phyloP scores from a whole-genome alignment of 2,888 invertebrate genomes.

The Lithophane leautieri region DNA sequence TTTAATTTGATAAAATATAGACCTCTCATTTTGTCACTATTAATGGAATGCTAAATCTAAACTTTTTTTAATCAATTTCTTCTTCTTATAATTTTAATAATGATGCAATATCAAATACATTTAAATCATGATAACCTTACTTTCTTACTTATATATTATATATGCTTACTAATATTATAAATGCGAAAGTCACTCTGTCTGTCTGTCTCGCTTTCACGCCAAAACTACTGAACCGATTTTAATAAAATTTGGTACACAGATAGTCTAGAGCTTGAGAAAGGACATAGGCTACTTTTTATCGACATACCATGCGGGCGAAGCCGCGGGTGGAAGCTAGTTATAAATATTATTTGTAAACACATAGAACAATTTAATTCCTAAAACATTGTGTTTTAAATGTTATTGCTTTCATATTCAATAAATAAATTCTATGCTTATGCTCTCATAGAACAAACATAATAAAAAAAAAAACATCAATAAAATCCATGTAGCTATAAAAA shows the following conservation, averaged over 20 bases:
- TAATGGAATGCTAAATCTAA: background rate
- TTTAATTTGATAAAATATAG: background rate
- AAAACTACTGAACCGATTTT: no score
- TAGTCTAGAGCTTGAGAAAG: no score
- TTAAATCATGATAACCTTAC: background rate
- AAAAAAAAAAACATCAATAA: background rate
- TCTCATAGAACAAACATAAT: no score
- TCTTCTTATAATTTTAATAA: background rate
- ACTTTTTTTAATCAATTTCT: background rate
- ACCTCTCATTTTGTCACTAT: background rate
- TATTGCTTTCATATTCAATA: background rate
- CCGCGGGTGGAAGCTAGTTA: no score
- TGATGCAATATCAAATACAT: slow-evolving; percentile 12
- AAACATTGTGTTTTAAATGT: background rate
- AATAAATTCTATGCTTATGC: no score
- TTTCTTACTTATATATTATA: no score
- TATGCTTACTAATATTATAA: no score
- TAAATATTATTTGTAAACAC: background rate
- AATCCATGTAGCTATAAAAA: background rate
- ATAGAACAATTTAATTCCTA: background rate
- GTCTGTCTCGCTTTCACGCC: no score
- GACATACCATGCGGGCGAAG: no score
- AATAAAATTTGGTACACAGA: no score
- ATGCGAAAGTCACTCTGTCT: no score
- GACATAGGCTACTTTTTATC: no score